Evolutionary conservation across 2,888 invertebrate genomes (phyloP), one percentile per base, ranked within the genome.

Genomic region (Harpagoxenus sublaevis): DNA sequence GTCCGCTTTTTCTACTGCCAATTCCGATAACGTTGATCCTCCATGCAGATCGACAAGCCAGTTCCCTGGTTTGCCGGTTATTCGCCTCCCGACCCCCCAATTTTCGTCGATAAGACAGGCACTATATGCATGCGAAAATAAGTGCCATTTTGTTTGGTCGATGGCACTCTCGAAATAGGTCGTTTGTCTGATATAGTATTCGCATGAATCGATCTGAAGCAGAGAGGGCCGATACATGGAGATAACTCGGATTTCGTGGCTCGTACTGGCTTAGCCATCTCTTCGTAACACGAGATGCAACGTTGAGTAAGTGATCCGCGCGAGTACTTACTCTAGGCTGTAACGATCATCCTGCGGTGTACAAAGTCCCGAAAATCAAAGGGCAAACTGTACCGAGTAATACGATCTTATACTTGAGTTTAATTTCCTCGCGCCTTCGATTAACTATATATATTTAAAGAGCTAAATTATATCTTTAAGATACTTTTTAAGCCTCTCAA

Each of bases 11-110:
- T 23, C 66, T 77, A 89, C 85, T 87, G 77, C 62, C 63, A 66
- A 60, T 74, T 63, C 63, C 15, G 48, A 31, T 53, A 45, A 57
- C 31, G 62, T 55, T 53, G 74, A 66, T 66, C 35, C 57, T 9
- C 42, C 86, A 68, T 79, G 63, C 35, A 28, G 66, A 84, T 79
- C 87, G 89, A 87, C 87, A 83, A 83, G 55, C 55, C 23, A 55
- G 18, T 57, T 89, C 42, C 83, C 89, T 89, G 71, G 82, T 63
- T 86, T 71, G 73, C 73, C 73, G 79, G 31, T 70, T 84, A 89
- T 85, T 85, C 66, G 28, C n/a, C 66, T 39, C 3, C 60, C 77
- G 15, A 83, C 23, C 28, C 28, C 28, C 15, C 39, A 60, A 71
- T 81, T 71, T 81, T 81, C 48, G 73, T 81, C 79, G 79, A 79